Evolutionary conservation across 1,140 invertebrate species (phyloP), one percentile per base, ranked within the genome.

Genomic region (Microplitis demolitor): DNA sequence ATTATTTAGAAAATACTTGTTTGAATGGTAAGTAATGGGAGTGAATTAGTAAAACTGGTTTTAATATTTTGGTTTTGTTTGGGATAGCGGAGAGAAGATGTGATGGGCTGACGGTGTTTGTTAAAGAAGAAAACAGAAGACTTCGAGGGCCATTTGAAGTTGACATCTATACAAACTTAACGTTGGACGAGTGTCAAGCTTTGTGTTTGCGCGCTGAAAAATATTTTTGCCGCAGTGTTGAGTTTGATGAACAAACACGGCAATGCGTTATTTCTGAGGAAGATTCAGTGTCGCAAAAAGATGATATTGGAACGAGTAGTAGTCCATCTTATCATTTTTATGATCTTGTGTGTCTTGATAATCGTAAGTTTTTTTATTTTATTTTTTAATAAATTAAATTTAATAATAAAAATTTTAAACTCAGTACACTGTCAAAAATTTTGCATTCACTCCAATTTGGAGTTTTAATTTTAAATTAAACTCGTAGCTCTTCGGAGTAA

Each of bases 1-100:
- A 97, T 83, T 97, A 97, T 83, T 88, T 96, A 75, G 95, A 97
- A 88, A 97, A 97, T 80, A 95, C 95, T 51, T 97, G 95, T 82
- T 84, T 97, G 1, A 95, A 94, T 83, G 93, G 95, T 96, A 79
- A 66, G 31, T 2, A 39, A 5, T 45, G 6, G 11, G 14, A 58
- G 62, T n/a, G 2, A 50, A 24, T 9, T 13, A 31, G 6, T 61
- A 0, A 5, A 53, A 66, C 6, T 11, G 4, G 53, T 68, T 37
- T 45, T 58, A 16, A 50, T 58, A 64, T 64, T 72, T 24, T 58
- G 35, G 45, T 37, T 39, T 56, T 64, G 8, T 34, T 2, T 33
- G 39, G 4, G 14, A 31, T 33, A 96, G 94, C 93, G 66, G 94
- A 96, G 82, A 88, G 94, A 75, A 89, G 95, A 35, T 96, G 95